Evolutionary conservation across 1,140 invertebrate genomes (phyloP).

Genomic region (Drepana arcuata): DNA sequence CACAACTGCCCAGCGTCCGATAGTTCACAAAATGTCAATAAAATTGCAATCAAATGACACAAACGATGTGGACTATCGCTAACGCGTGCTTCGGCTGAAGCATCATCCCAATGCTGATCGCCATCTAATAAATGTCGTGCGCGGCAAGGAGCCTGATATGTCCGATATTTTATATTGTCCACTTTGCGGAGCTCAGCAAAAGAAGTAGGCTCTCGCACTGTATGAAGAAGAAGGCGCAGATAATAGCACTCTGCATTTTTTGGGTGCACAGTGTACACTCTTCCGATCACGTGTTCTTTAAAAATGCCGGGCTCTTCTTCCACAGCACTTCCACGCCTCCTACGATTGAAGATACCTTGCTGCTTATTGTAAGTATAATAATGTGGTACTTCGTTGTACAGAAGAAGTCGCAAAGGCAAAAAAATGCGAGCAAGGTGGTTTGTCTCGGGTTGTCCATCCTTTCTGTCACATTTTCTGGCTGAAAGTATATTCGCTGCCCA

Average conservation of each 20-base stretch:
- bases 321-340: conserved; percentile 22
- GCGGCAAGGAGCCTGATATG: conserved; percentile 24
- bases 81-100: conserved; percentile 24
- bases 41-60: conserved; percentile 27
- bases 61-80: conserved; percentile 18
- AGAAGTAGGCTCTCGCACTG: conserved; percentile 20
- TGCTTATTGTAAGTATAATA: conserved; percentile 15
- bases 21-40: conserved; percentile 25
- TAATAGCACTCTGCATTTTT: conserved; percentile 27
- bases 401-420: conserved; percentile 30
- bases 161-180: conserved; percentile 12
- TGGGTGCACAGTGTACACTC: conserved; percentile 26
- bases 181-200: conserved; percentile 19
- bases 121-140: conserved; percentile 21
- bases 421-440: conserved; percentile 35
- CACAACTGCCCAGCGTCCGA: conserved; percentile 26
- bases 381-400: conserved; percentile 19
- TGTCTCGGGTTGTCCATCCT: conserved; percentile 19
- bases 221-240: conserved; percentile 24
- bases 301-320: conserved; percentile 22
- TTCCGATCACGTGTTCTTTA: conserved; percentile 22
- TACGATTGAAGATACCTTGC: conserved; percentile 19
- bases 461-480: conserved; percentile 15
- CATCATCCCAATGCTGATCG: conserved; percentile 28
- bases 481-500: conserved; percentile 23